phyloP scores from a whole-genome alignment of 2,888 invertebrate species.

The Acrobasis suavella region DNA sequence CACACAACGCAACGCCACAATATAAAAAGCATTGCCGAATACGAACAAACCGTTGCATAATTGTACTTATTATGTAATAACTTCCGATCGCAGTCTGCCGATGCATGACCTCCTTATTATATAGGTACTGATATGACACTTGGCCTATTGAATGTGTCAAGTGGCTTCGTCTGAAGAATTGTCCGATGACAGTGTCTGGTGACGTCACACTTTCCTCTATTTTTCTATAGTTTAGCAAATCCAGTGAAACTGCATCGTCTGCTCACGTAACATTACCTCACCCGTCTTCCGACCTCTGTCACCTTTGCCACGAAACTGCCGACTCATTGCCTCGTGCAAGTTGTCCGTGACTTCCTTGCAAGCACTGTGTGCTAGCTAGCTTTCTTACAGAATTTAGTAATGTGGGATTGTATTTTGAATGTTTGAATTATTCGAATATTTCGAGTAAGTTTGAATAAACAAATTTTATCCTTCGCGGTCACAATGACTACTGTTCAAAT shows the following conservation, averaged over 20 bases:
- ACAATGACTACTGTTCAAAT: too few species aligned
- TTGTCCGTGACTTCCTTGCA: too few species aligned
- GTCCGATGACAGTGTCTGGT: too few species aligned
- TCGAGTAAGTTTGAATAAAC: too few species aligned
- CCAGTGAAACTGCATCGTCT: neutral
- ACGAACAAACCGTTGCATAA: slow-evolving; percentile 21
- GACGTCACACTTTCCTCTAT: too few species aligned
- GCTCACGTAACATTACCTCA: slow-evolving; percentile 15
- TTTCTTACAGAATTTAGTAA: too few species aligned
- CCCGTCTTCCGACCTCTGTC: slow-evolving; percentile 8
- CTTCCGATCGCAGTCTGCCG: slow-evolving; percentile 27
- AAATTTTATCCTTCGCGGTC: too few species aligned
- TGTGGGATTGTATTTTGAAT: too few species aligned
- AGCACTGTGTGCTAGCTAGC: too few species aligned
- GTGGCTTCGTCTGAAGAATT: neutral
- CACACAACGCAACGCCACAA: neutral
- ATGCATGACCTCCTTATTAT: slow-evolving; percentile 21
- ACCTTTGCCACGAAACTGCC: slow-evolving; percentile 5
- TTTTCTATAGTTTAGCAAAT: too few species aligned
- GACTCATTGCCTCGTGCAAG: neutral
- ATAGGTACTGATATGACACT: neutral
- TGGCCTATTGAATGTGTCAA: slow-evolving; percentile 1
- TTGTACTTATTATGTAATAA: slow-evolving; percentile 15
- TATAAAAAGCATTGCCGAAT: slow-evolving; percentile 19
- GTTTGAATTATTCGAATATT: too few species aligned